Evolutionary conservation across 2,113 vertebrate species (phyloP), one percentile per base, ranked within the genome.

Genomic region (Oplegnathus fasciatus): DNA sequence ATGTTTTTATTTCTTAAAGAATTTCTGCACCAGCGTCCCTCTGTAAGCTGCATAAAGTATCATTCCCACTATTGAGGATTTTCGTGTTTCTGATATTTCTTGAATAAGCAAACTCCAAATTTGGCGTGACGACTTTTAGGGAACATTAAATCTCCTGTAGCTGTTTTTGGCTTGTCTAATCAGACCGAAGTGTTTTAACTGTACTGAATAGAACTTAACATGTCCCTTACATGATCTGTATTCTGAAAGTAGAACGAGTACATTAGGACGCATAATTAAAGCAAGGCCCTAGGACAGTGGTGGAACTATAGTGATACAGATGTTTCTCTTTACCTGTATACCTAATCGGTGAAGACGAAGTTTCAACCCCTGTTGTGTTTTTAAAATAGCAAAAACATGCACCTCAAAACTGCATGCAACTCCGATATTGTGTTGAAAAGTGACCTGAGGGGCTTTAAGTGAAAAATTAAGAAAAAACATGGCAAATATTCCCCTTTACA

Each of bases 401-500:
- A 32, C 15, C 60, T 57, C 8, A 65, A 57, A 86, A 11, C 28
- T 44, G 34, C 40, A 28, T 18, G 65, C 58, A 34, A 61, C 52
- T 75, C 24, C 0, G 2, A 32, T 46, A 40, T 34, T 64, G 75
- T 62, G 64, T 61, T 78, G 28, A 77, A 80, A 85, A 67, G 22
- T 58, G 42, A 76, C 60, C 85, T 24, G 9, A 28, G 1, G 64
- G 60, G 24, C 28, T 87, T 80, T 78, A 83, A 87, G 65, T 80
- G 62, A 66, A 81, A 75, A 82, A 82, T 74, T 48, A 44, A 67
- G 54, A 58, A 75, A 77, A 83, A 89, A 90, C 62, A 54, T 4
- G 0, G 58, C 46, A 84, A 74, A 83, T 75, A 79, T 83, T 83
- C 64, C 0, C 5, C 60, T 82, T 60, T 61, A 91, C 85, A 91